These are phyloP conservation scores for Colistium nudipinnis DNA, from an alignment of 2,113 vertebrate genomes.

Conservation along the genomic window DNA sequence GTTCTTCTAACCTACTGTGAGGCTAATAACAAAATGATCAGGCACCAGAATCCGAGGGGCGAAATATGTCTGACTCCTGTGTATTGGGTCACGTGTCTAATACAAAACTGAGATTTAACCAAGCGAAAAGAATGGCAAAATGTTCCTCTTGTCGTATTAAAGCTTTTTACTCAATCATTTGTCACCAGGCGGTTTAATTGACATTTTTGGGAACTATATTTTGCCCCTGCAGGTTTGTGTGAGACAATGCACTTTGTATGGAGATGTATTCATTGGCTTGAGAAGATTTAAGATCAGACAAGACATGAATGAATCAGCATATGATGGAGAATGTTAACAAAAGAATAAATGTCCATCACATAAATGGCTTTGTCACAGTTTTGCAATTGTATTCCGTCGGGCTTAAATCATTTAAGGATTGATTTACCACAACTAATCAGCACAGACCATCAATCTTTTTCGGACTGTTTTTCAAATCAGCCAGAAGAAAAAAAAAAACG, in stretches of 20 bases:
- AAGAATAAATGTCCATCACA: background rate
- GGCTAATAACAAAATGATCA: conserved; percentile 6
- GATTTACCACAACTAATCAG: conserved; percentile 20
- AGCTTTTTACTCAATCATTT: background rate
- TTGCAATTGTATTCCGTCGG: background rate
- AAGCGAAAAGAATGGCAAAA: background rate
- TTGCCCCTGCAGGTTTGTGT: background rate
- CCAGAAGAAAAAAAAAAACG: too few species aligned
- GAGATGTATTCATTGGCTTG: too few species aligned
- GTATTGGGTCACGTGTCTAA: background rate
- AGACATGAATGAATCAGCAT: accelerated
- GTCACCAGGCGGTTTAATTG: background rate
- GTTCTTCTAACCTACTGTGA: conserved; percentile 2
- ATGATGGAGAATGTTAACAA: background rate
- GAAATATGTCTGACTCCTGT: background rate
- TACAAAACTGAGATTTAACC: background rate
- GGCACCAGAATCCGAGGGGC: background rate
- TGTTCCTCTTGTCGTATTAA: background rate
- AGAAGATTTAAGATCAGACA: too few species aligned
- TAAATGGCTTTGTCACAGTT: background rate
- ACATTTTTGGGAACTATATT: background rate
- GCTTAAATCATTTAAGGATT: background rate
- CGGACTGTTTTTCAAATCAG: background rate
- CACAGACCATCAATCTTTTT: background rate
- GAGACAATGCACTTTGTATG: too few species aligned